Percentiles rank a stretch among this genome's conserved stretches.
These are phyloP conservation scores for Ptilodon capucinus DNA, from an alignment of 2,888 invertebrate genomes.

Conservation along the genomic window DNA sequence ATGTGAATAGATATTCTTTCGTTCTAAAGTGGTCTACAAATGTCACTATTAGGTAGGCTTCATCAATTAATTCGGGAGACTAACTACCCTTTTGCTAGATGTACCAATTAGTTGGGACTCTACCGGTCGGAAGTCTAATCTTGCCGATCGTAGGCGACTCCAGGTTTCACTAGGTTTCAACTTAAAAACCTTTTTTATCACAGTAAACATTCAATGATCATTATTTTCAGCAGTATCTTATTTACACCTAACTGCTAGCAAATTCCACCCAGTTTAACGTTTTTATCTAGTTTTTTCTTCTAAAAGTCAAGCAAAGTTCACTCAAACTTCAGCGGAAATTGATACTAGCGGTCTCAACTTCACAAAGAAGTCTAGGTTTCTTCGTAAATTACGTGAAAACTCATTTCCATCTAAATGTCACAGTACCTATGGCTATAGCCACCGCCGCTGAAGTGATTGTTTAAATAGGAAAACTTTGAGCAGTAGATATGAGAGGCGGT, in stretches of 20 bases:
- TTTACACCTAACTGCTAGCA: background rate
- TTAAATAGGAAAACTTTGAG: constrained; percentile 58
- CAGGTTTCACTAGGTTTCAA: too few relatives aligned
- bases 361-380: constrained; percentile 11
- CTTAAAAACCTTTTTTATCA: too few relatives aligned
- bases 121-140: too few relatives aligned
- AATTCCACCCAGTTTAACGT: background rate
- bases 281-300: background rate
- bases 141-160: too few relatives aligned
- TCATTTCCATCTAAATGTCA: constrained; percentile 13
- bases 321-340: constrained; percentile 3
- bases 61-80: too few relatives aligned
- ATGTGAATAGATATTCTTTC: too few relatives aligned
- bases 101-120: too few relatives aligned
- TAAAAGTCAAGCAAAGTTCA: background rate
- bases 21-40: too few relatives aligned
- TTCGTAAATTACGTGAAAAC: constrained; percentile 14
- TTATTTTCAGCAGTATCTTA: too few relatives aligned
- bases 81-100: too few relatives aligned
- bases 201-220: too few relatives aligned
- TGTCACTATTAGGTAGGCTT: too few relatives aligned
- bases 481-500: constrained; percentile 51
- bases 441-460: constrained; percentile 41
- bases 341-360: constrained; percentile 3
- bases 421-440: constrained; percentile 12